Base-by-base conservation (phyloP, 2,113 vertebrate species). In the Lycocorax pyrrhopterus region DNA sequence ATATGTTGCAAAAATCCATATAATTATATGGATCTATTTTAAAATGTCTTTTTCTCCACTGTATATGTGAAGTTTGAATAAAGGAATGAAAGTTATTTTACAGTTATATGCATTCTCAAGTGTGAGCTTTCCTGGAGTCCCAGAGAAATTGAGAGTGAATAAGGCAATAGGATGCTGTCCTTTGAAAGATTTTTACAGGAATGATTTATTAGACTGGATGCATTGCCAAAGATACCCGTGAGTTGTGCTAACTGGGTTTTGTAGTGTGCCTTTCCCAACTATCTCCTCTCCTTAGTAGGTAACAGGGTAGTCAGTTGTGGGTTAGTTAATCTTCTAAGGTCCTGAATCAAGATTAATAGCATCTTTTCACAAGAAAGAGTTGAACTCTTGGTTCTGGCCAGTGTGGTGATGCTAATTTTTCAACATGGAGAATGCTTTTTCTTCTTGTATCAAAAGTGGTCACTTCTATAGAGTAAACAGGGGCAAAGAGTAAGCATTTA, bases 11-110 rank as follows among this genome's bases (percentile, higher is more conserved):
- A 90, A 97, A 96, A 89, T 97, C 93, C 89, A 90, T 97, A 84
- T 85, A 47, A 68, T 94, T 93, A 93, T 96, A 93, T 95, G 95
- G 96, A 89, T 93, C 93, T 96, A 96, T 97, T 98, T 97, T 96
- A 91, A 97, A 96, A 87, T 89, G 96, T 96, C 90, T 94, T 96
- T 89, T 94, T 97, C 96, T 97, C 87, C 95, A 95, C 92, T 98
- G 89, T 97, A 93, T 89, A 91, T 96, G 96, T 97, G 94, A 96
- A 96, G 94, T 97, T 94, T 96, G 90, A 96, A 96, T 97, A 97
- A 96, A 94, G 91, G 87, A 94, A 93, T 95, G 94, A 79, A 95
- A 96, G 80, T 93, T 97, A 94, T 98, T 97, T 98, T 97, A 94
- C 87, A 95, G 90, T 92, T 96, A 95, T 1, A 41, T 66, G 53